These are phyloP conservation scores for Tetrax tetrax DNA, from an alignment of 2,113 vertebrate species.

Conservation along the genomic window DNA sequence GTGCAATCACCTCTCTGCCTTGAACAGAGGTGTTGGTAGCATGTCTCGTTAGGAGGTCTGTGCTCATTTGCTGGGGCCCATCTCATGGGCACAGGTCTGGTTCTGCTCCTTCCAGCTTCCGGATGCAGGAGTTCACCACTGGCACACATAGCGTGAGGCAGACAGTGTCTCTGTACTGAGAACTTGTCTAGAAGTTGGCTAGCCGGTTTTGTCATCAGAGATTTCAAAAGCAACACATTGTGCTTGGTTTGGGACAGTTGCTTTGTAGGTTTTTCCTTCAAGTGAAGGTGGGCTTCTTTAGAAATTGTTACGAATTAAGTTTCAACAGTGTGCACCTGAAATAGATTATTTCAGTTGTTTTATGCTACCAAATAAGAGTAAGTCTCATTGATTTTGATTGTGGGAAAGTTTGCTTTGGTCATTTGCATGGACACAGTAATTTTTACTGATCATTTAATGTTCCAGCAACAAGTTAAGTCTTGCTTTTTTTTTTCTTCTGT, in stretches of 20 bases:
- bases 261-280: neutral
- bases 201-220: neutral
- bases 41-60: neutral
- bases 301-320: neutral
- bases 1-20: neutral
- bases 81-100: neutral
- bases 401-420: neutral
- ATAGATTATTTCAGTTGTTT: neutral
- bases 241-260: neutral
- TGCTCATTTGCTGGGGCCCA: neutral
- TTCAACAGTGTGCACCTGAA: neutral
- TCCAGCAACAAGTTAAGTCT: neutral
- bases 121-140: neutral
- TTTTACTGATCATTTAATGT: neutral
- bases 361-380: neutral
- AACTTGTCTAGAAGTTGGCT: neutral
- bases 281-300: neutral
- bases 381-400: neutral
- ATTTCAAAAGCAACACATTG: neutral
- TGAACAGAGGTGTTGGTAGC: neutral
- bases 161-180: neutral
- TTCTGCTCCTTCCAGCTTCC: neutral
- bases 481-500: neutral
- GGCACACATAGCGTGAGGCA: neutral
- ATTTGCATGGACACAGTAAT: neutral